Base-by-base conservation (phyloP, 2,888 invertebrate genomes). In the Pedicia rivosa region DNA sequence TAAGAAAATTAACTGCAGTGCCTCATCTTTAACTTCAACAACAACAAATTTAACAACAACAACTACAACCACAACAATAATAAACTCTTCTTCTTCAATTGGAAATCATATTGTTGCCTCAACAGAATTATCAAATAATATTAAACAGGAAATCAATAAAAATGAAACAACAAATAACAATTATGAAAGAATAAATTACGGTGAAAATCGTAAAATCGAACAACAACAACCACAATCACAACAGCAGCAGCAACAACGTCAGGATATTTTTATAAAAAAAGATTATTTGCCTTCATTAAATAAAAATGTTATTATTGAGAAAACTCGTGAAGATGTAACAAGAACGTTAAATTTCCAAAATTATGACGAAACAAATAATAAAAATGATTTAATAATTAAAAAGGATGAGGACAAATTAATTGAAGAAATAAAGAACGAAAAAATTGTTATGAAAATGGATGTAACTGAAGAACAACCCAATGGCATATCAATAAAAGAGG, bases 251-350 rank as follows among this genome's bases (percentile, higher is more conserved):
- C 24, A 24, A 24, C 24, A 24, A 24, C 10, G n/a, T 24, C 24
- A 24, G 8, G 29, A 40, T 40, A 46, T 46, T 14, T 45, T 49
- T 36, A 46, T 40, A 8, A 42, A 43, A 33, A 46, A 38, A 31
- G 42, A 44, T 15, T 45, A 46, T 27, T 26, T 43, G 35, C 45
- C 40, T 14, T 37, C 39, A 15, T 42, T 40, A 25, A 19, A 13
- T 20, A 32, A 20, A 32, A 24, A 12, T 7, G 17, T 35, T 30
- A 48, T 43, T 42, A 20, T 34, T 7, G 49, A 48, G 12, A 57
- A 55, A 39, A 49, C 54, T 17, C 55, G 56, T 5, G 55, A 56
- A 3, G 58, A 59, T 38, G 55, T 62, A 6, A 48, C 56, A 16
- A 49, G 60, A 25, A 52, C 57, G 22, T 43, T 62, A 13, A 50